A percentile compares a stretch with the other conserved stretches of the same genome.
phyloP scores from a whole-genome alignment of 2,113 vertebrate genomes.

The Epinephelus fuscoguttatus region DNA sequence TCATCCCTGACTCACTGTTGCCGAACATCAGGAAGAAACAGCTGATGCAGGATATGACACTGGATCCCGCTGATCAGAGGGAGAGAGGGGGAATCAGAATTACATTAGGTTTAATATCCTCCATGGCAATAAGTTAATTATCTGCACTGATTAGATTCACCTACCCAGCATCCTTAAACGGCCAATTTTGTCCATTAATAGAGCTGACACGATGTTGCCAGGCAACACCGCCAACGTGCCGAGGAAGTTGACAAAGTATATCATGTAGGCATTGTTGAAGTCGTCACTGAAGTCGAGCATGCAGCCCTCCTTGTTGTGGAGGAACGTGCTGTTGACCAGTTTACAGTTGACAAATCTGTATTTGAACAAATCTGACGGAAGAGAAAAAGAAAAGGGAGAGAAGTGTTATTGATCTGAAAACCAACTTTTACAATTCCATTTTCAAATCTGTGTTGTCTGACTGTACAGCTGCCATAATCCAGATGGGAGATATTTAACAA shows the following conservation, averaged over 20 bases:
- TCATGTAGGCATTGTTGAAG: constrained; percentile 97
- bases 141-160: constrained; percentile 34
- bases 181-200: constrained; percentile 99
- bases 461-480: not conserved
- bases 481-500: not conserved
- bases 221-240: constrained; percentile 96
- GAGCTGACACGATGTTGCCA: constrained; percentile 95
- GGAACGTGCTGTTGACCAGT: constrained; percentile 94
- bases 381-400: not conserved
- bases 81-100: not conserved
- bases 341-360: constrained; percentile 94
- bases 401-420: not conserved
- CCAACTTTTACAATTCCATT: not conserved
- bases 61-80: constrained; percentile 90
- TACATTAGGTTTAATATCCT: not conserved
- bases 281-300: constrained; percentile 96
- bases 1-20: constrained; percentile 98
- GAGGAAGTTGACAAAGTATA: constrained; percentile 98
- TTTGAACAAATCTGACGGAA: constrained; percentile 92
- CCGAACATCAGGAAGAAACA: constrained; percentile 98
- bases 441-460: not conserved
- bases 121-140: not conserved
- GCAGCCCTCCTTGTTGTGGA: constrained; percentile 98
- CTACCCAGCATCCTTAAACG: constrained; percentile 96
- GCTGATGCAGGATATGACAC: constrained; percentile 95